A percentile compares a stretch with the other conserved stretches of the same genome.
phyloP scores from a whole-genome alignment of 2,888 invertebrate species.

The Hesperia comma region DNA sequence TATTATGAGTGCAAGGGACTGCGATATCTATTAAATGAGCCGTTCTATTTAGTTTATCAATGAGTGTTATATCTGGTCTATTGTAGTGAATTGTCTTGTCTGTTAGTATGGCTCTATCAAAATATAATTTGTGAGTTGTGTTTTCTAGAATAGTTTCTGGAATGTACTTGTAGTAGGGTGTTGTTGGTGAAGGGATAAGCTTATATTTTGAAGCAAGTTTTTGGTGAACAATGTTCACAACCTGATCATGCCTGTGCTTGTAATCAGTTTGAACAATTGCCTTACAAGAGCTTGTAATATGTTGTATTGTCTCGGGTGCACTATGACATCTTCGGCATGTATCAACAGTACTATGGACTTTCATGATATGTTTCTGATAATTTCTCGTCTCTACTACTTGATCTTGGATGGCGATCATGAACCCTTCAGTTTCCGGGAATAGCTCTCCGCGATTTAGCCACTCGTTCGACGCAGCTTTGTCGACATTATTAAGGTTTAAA shows the following conservation, averaged over 20 bases:
- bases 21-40: conserved; percentile 1
- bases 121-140: too few species aligned
- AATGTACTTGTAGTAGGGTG: not conserved
- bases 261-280: too few species aligned
- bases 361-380: too few species aligned
- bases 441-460: not conserved
- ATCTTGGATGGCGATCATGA: not conserved
- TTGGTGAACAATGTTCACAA: too few species aligned
- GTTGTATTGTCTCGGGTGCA: not conserved
- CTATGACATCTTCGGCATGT: not conserved
- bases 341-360: not conserved
- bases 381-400: not conserved
- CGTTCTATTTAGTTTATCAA: not conserved
- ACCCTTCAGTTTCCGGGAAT: not conserved
- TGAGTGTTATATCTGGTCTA: not conserved
- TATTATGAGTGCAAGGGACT: too few species aligned
- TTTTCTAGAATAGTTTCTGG: too few species aligned
- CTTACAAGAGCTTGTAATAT: conserved; percentile 3
- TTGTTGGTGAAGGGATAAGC: not conserved
- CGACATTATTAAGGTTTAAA: not conserved
- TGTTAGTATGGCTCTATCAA: too few species aligned
- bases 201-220: conserved; percentile 2
- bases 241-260: too few species aligned
- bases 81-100: too few species aligned
- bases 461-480: not conserved